phyloP scores from a whole-genome alignment of 2,888 invertebrate species.

The Drosophila melanosoma region DNA sequence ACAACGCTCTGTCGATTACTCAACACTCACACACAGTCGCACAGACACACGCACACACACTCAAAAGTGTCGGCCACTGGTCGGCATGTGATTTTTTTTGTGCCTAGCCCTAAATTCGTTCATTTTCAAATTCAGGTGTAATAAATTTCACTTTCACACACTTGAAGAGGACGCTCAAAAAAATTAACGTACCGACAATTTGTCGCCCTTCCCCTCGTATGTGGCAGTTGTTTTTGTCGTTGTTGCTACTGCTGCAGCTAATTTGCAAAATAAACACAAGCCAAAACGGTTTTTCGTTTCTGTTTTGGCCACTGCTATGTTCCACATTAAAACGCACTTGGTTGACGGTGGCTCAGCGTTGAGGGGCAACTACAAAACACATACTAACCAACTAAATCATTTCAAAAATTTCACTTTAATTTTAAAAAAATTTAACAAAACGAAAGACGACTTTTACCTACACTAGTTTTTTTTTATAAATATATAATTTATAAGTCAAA shows the following conservation, averaged over 20 bases:
- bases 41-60: slow-evolving; percentile 8
- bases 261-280: slow-evolving; percentile 60
- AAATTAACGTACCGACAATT: slow-evolving; percentile 35
- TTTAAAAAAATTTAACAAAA: slow-evolving; percentile 16
- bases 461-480: not conserved
- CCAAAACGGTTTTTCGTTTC: slow-evolving; percentile 20
- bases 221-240: slow-evolving; percentile 20
- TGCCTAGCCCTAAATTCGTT: slow-evolving; percentile 64
- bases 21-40: slow-evolving; percentile 35
- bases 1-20: slow-evolving; percentile 45
- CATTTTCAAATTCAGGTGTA: slow-evolving; percentile 63
- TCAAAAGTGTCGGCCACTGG: slow-evolving; percentile 13
- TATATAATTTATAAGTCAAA: not conserved
- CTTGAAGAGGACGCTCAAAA: slow-evolving; percentile 63
- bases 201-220: slow-evolving; percentile 19
- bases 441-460: not conserved
- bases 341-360: slow-evolving; percentile 8
- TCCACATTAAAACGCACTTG: slow-evolving; percentile 67
- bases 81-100: slow-evolving; percentile 8
- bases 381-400: slow-evolving; percentile 56
- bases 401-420: slow-evolving; percentile 68
- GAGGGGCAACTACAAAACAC: slow-evolving; percentile 15
- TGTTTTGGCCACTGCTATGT: slow-evolving; percentile 46
- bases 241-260: slow-evolving; percentile 40
- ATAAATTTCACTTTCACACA: slow-evolving; percentile 80